phyloP scores from a whole-genome alignment of 2,888 invertebrate species.

The Drosophila macrospina region DNA sequence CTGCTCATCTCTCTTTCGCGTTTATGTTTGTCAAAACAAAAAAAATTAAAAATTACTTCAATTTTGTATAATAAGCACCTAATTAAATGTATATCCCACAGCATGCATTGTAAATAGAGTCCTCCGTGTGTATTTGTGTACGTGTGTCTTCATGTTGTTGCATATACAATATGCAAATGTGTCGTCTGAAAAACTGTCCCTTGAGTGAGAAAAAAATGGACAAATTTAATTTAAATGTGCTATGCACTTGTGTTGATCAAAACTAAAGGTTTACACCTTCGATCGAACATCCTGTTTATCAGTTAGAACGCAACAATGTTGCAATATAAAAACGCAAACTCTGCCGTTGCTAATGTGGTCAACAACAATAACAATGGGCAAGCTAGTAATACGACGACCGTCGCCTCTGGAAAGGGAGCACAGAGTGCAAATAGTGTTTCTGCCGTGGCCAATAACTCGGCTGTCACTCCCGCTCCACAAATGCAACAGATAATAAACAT shows the following conservation, averaged over 20 bases:
- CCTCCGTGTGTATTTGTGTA: conserved; percentile 10
- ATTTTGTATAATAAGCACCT: conserved; percentile 44
- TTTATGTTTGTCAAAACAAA: conserved; percentile 78
- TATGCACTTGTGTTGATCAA: conserved; percentile 23
- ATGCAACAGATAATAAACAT: conserved; percentile 82
- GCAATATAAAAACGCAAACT: conserved; percentile 75
- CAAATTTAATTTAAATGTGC: conserved; percentile 31
- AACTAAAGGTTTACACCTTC: conserved; percentile 9
- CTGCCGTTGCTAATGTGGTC: conserved; percentile 44
- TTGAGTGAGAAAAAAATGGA: conserved; percentile 44
- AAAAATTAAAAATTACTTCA: conserved; percentile 39
- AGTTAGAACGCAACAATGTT: conserved; percentile 63
- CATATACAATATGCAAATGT: conserved; percentile 17
- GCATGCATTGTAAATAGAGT: conserved; percentile 40
- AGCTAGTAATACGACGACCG: conserved; percentile 6
- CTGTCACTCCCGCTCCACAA: conserved; percentile 57
- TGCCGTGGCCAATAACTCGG: conserved; percentile 25
- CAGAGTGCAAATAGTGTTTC: conserved; percentile 48
- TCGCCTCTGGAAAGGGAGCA: conserved; percentile 65
- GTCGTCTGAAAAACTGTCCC: conserved; percentile 34
- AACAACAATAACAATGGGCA: conserved; percentile 49
- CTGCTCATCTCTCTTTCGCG: conserved; percentile 69
- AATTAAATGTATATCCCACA: conserved; percentile 14
- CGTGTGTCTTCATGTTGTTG: conserved; percentile 19
- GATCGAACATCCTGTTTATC: conserved; percentile 10